phyloP scores from a whole-genome alignment of 2,888 invertebrate species.

The Noctua janthe region DNA sequence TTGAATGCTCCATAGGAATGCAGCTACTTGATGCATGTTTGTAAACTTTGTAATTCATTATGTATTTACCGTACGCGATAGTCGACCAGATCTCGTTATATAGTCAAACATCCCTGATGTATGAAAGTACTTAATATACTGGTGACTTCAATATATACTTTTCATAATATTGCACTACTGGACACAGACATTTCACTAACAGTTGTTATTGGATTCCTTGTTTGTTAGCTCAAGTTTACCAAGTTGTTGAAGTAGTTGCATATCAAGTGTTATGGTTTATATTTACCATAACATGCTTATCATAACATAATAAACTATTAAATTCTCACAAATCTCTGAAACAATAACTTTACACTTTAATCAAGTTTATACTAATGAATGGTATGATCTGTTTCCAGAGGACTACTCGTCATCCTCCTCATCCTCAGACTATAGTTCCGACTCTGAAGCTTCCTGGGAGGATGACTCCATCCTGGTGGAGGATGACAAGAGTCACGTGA shows the following conservation, averaged over 20 bases:
- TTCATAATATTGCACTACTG: not conserved
- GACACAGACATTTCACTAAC: not conserved
- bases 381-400: slow-evolving; percentile 66
- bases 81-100: not conserved
- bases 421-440: slow-evolving; percentile 85
- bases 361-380: not conserved
- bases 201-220: not conserved
- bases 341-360: not conserved
- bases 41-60: slow-evolving; percentile 18
- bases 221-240: slow-evolving; percentile 6
- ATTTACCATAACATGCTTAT: not conserved
- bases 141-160: slow-evolving; percentile 18
- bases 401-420: slow-evolving; percentile 86
- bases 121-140: not conserved
- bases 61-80: not conserved
- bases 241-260: not conserved
- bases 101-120: not conserved
- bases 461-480: slow-evolving; percentile 84
- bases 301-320: not conserved
- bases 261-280: not conserved
- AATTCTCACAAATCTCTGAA: not conserved
- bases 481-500: slow-evolving; percentile 73
- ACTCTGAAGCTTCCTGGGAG: slow-evolving; percentile 85
- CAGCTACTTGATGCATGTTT: slow-evolving; percentile 13
- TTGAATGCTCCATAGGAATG: slow-evolving; percentile 61